Evolutionary conservation across 2,888 invertebrate genomes (phyloP).

Genomic region (Quadroppia sp.): DNA sequence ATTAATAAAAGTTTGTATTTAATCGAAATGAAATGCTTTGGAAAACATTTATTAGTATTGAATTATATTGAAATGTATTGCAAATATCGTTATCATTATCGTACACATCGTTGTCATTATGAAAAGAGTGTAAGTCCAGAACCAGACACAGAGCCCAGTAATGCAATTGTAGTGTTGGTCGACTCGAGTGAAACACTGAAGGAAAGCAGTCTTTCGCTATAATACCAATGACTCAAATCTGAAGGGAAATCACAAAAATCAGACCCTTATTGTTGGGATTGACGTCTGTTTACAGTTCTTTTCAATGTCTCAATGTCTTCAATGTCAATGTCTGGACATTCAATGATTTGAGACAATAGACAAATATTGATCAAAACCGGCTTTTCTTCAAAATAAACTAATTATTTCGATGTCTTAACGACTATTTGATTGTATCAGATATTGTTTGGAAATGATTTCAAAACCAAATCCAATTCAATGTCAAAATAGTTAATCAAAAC

Average conservation of each 20-base stretch:
- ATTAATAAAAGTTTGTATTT: too few species aligned
- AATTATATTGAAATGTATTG: too few species aligned
- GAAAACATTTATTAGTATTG: not conserved
- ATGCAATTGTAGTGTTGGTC: constrained; percentile 14
- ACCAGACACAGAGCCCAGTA: not conserved
- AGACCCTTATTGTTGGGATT: not conserved
- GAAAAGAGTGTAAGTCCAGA: not conserved
- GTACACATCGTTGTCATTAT: too few species aligned
- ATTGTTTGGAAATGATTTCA: not conserved
- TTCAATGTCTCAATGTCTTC: not conserved
- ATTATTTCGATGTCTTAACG: not conserved
- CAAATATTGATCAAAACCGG: not conserved
- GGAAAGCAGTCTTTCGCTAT: not conserved
- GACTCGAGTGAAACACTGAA: not conserved
- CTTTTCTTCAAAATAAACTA: not conserved
- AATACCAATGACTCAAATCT: not conserved
- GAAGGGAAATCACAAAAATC: constrained; percentile 11
- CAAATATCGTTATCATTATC: too few species aligned
- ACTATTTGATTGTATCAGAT: too few species aligned
- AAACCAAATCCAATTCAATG: not conserved
- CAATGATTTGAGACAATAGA: not conserved
- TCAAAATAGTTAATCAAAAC: not conserved
- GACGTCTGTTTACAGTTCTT: not conserved
- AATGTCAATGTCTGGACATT: constrained; percentile 12
- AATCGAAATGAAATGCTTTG: too few species aligned